These are phyloP conservation scores for Eubucco bourcierii DNA, from an alignment of 2,113 vertebrate genomes.

Conservation along the genomic window DNA sequence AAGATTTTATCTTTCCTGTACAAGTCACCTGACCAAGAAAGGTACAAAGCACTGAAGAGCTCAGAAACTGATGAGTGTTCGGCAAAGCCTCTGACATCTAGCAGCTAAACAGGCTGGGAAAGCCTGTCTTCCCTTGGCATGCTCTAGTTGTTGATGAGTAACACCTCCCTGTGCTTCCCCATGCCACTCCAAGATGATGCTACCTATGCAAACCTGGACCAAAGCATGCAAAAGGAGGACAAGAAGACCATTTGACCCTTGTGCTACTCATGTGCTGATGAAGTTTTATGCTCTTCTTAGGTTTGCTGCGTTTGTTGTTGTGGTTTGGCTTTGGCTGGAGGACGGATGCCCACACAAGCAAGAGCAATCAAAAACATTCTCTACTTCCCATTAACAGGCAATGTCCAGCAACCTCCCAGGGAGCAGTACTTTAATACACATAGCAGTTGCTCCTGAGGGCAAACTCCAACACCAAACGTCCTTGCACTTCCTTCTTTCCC, in stretches of 20 bases:
- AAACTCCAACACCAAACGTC: too few species aligned
- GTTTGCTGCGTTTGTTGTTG: neutral
- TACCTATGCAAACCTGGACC: fast-evolving
- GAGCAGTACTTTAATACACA: too few species aligned
- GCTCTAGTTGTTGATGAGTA: neutral
- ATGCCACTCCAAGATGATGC: fast-evolving
- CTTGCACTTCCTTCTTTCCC: too few species aligned
- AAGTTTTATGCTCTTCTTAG: neutral
- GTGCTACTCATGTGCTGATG: fast-evolving
- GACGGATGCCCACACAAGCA: too few species aligned
- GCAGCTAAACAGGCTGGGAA: neutral
- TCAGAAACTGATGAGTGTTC: neutral
- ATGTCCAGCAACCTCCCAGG: too few species aligned
- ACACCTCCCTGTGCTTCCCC: neutral
- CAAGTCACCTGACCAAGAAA: neutral
- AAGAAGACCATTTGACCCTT: fast-evolving
- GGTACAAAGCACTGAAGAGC: neutral
- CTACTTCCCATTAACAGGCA: too few species aligned
- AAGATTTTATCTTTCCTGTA: constrained; percentile 39
- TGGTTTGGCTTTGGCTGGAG: too few species aligned
- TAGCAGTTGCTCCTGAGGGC: too few species aligned
- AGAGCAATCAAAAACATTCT: too few species aligned
- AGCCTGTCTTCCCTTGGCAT: fast-evolving
- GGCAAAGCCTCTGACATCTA: neutral
- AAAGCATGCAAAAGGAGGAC: fast-evolving